A percentile compares a stretch with the other conserved stretches of the same genome.
These are phyloP conservation scores for Digitonthophagus gazella DNA, from an alignment of 2,888 invertebrate species.

Conservation along the genomic window DNA sequence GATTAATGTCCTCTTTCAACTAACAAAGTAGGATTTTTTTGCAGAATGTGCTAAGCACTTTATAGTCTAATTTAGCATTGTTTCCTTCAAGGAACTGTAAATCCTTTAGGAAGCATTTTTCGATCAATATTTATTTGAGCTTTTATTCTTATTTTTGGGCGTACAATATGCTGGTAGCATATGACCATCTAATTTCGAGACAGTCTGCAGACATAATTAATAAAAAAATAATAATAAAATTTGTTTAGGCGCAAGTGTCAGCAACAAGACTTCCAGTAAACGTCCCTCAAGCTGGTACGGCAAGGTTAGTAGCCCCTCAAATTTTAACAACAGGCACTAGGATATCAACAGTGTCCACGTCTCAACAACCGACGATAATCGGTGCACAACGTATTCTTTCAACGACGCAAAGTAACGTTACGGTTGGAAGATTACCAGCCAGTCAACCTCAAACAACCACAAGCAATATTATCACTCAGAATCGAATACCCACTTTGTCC, in stretches of 20 bases:
- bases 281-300: slow-evolving; percentile 39
- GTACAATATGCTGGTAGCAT: too few relatives aligned
- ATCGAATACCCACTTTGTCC: slow-evolving; percentile 45
- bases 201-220: background rate
- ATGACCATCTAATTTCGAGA: too few relatives aligned
- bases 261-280: slow-evolving; percentile 45
- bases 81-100: too few relatives aligned
- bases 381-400: slow-evolving; percentile 41
- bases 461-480: slow-evolving; percentile 41
- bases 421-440: slow-evolving; percentile 42
- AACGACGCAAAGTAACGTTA: slow-evolving; percentile 42
- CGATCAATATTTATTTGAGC: too few relatives aligned
- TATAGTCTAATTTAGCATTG: too few relatives aligned
- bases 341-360: slow-evolving; percentile 42
- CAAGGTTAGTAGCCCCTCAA: slow-evolving; percentile 44
- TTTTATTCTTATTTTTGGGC: too few relatives aligned
- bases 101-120: too few relatives aligned
- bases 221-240: background rate
- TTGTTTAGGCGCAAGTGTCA: slow-evolving; percentile 42
- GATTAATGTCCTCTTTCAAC: too few relatives aligned
- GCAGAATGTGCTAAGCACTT: too few relatives aligned
- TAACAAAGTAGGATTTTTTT: slow-evolving; percentile 8
- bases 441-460: slow-evolving; percentile 37
- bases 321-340: slow-evolving; percentile 45
- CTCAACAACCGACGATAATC: slow-evolving; percentile 38